phyloP scores from a whole-genome alignment of 2,888 invertebrate species.

The Pseudolycoriella hygida region DNA sequence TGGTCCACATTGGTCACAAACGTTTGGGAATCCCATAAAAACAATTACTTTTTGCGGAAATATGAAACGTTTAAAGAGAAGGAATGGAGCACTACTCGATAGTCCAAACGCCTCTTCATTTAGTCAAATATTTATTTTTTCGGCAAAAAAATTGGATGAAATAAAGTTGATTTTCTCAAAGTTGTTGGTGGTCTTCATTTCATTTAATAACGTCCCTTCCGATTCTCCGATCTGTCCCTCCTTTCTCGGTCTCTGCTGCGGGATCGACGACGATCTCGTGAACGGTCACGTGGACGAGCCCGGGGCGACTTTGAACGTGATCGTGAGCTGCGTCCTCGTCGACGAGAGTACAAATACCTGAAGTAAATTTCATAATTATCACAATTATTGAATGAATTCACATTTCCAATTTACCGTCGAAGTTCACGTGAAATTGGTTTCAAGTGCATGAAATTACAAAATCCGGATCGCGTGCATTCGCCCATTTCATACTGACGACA shows the following conservation, averaged over 20 bases:
- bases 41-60: slow-evolving; percentile 18
- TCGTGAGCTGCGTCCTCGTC: slow-evolving; percentile 32
- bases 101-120: too few relatives aligned
- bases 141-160: too few relatives aligned
- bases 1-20: slow-evolving; percentile 19
- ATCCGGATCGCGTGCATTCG: slow-evolving; percentile 95
- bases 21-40: slow-evolving; percentile 16
- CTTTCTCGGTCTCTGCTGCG: slow-evolving; percentile 22
- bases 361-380: slow-evolving; percentile 15
- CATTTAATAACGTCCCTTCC: neutral
- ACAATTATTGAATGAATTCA: slow-evolving; percentile 5
- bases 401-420: slow-evolving; percentile 40
- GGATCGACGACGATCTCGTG: slow-evolving; percentile 19
- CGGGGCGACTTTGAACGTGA: slow-evolving; percentile 21
- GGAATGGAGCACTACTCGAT: slow-evolving; percentile 3
- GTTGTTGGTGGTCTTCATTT: too few relatives aligned
- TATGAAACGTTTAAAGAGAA: slow-evolving; percentile 14
- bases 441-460: slow-evolving; percentile 99
- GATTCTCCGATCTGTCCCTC: slow-evolving; percentile 13
- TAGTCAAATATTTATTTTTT: too few relatives aligned
- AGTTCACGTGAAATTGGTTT: slow-evolving; percentile 95
- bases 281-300: slow-evolving; percentile 25
- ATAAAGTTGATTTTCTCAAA: too few relatives aligned
- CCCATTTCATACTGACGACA: slow-evolving; percentile 99
- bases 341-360: slow-evolving; percentile 55